Evolutionary conservation across 2,113 vertebrate species (phyloP), one percentile per base, ranked within the genome.

Genomic region (Calypte anna): DNA sequence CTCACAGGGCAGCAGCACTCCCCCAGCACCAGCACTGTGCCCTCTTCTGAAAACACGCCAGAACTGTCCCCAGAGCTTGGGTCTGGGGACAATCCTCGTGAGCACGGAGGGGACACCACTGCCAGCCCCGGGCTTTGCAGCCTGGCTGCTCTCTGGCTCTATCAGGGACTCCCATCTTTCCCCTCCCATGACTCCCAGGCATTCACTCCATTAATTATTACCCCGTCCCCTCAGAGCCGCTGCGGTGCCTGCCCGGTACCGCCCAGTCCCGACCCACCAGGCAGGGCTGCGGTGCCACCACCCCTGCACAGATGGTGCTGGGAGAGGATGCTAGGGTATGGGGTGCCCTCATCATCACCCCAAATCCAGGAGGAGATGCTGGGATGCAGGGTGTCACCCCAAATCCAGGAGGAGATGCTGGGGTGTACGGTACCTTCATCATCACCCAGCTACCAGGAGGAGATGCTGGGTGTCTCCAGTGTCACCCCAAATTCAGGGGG

Each of bases 101-200:
- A 21, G 48, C 18, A 21, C 1, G 6, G 2, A 40, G 2, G 1
- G 18, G 48, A 30, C 27, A 55, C 17, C 28, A 17, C 16, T 55
- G 55, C 63, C 85, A 69, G 33, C 15, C 44, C 62, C 0, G 1
- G 13, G 61, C 36, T n/a, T 10, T 0, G 12, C 63, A 0, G 17
- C 1, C 1, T 0, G 1, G 63, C 24, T 2, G 0, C 81, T 28
- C 82, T 23, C 66, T 0, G 0, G 31, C 69, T 6, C 1, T 91
- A 95, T 96, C 92, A 64, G 74, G 21, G 74, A 12, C 2, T 5
- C 2, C 8, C 88, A 93, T 94, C 95, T 96, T 96, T 94, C 92
- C 78, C 91, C 95, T 93, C 91, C 90, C 0, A 3, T 85, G 76
- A 33, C 36, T 94, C 70, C 38, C 91, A 90, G 92, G 94, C 79